Base-by-base conservation (phyloP, 2,888 invertebrate genomes). In the Strigamia maritima region DNA sequence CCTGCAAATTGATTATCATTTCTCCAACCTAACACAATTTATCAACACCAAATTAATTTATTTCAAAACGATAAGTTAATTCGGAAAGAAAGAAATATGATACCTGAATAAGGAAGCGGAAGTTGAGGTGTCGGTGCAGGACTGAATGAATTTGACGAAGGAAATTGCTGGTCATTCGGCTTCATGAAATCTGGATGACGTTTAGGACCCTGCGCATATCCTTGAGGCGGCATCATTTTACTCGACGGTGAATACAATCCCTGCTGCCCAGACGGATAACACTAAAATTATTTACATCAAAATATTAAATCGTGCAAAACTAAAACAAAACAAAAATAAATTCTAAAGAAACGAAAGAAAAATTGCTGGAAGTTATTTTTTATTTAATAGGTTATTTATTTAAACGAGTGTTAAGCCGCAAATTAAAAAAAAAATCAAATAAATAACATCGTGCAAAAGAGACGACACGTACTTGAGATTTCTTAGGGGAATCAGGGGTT, bases 211-310 rank as follows among this genome's bases (percentile, higher is more conserved):
- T 80, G 81, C 75, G 80, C 80, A 75, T 80, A 76, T 82, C 84
- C 40, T 84, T 84, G 80, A 84, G 86, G 81, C 86, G 86, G 82
- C 85, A 80, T 80, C 80, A 80, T 80, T 75, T 80, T 80, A 35
- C 70, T 80, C 8, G 76, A 40, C 44, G 79, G 44, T 16, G 60
- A 76, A 80, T 80, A 80, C 44, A 80, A 49, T n/a, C 40, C 79
- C 19, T 75, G 78, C 65, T 79, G 80, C 28, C 60, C 26, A 24
- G 77, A 75, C 10, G 79, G 75, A 78, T 80, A 80, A 31, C 60
- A 76, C 78, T 80, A 70, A 40, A 70, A 74, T n/a, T 24, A 74
- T 31, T 60, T 1, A 26, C 10, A 74, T 70, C 6, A 6, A 24
- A 16, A n/a, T 19, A 16, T 31, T 74, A 74, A 74, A 24, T 28